Evolutionary conservation across 1,140 invertebrate genomes (phyloP), one percentile per base, ranked within the genome.

Genomic region (Antheraea pernyi): DNA sequence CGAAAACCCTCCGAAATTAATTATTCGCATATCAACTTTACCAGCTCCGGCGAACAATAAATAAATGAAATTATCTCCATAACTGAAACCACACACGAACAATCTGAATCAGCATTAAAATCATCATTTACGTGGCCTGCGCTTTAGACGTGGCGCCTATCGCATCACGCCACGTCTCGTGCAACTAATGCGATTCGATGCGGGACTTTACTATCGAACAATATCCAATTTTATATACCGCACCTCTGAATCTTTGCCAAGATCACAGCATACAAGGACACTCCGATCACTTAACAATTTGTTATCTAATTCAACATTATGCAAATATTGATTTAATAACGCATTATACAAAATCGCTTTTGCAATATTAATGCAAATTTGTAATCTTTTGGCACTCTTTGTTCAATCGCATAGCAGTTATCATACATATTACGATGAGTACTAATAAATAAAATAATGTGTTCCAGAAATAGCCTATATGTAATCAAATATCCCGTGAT

Each of bases 171-270:
- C 64, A 65, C 64, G 64, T 42, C 18, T 65, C 22, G 69, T 75
- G 78, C 73, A 58, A 70, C 75, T 66, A 80, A 80, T 77, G 73
- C 78, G 76, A 80, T 80, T 77, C 75, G 78, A 74, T 74, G 69
- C 73, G 78, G 69, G 71, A 70, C 60, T 80, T 80, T 77, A 80
- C 70, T 77, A 75, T 77, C 73, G 59, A 77, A 77, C 73, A 74
- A 77, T 77, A 75, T 77, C 78, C 70, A 77, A 77, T 76, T 72
- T 77, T 77, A 75, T 74, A 72, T 73, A 74, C 64, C 66, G 67
- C 69, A 74, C 68, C 66, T 74, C 64, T 48, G 19, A 42, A 65
- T 65, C 16, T 39, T 39, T 48, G 18, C 42, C 48, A 65, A 65
- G 19, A 42, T 39, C 19, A 22, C 7, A 19, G 9, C 11, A 60